A percentile compares a stretch with the other conserved stretches of the same genome.
Conservation (phyloP, 2,113 vertebrate species). For the Sisor rabdophorus region DNA sequence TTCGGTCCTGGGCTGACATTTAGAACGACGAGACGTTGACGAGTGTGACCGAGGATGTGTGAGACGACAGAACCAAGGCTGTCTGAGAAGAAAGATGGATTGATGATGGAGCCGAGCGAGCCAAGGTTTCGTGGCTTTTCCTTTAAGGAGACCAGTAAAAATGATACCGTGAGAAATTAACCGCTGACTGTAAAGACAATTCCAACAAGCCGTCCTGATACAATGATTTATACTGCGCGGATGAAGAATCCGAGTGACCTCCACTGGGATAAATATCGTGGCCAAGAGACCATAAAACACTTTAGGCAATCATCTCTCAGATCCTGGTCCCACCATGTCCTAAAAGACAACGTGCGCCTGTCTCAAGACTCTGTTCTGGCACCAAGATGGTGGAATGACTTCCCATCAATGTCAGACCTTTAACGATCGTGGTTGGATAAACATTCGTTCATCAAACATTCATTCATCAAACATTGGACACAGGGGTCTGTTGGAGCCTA, state of each 20-base stretch:
- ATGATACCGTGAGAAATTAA: background rate
- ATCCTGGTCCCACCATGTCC: too few relatives aligned
- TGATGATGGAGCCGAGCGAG: conserved; percentile 65
- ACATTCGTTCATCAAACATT: too few relatives aligned
- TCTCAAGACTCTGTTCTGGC: too few relatives aligned
- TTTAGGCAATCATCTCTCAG: too few relatives aligned
- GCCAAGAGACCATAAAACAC: too few relatives aligned
- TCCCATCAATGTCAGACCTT: too few relatives aligned
- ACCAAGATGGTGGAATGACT: too few relatives aligned
- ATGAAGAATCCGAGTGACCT: background rate
- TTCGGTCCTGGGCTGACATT: conserved; percentile 58
- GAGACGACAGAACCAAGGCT: conserved; percentile 73
- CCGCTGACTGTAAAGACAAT: background rate
- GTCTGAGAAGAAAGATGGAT: conserved; percentile 70
- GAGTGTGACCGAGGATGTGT: conserved; percentile 64
- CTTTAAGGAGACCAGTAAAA: conserved; percentile 6
- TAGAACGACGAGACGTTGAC: conserved; percentile 67
- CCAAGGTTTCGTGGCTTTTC: conserved; percentile 11
- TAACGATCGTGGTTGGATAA: too few relatives aligned
- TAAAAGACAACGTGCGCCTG: too few relatives aligned
- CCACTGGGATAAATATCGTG: background rate
- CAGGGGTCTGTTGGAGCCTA: too few relatives aligned
- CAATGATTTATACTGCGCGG: background rate
- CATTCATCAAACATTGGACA: too few relatives aligned
- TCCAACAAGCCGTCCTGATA: too few relatives aligned